Base-by-base conservation (phyloP, 64 coral and sea anemone genomes). In the Acropora tenuis region DNA sequence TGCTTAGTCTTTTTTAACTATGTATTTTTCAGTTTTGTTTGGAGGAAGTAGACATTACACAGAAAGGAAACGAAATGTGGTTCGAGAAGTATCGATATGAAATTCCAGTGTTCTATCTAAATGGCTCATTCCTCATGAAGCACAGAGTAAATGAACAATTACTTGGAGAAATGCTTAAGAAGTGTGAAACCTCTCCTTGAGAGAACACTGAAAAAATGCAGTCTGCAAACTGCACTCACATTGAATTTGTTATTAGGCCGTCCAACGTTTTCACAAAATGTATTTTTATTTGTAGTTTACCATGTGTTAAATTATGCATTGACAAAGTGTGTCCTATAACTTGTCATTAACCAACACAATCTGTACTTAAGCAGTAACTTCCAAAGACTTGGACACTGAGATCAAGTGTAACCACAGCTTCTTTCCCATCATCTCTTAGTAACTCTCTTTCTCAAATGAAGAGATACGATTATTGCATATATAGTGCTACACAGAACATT, bases 101-200 rank as follows among this genome's bases (percentile, higher is more conserved):
- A 43, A 99, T 99, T 79, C 97, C 97, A n/a, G 97, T 99, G 12
- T 99, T 99, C 79, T 94, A 99, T 72, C 57, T 99, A 15, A 90
- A 96, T 78, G 94, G 94, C 65, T 17, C 80, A 66, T 99, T 93
- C 48, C 57, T 99, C 63, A 99, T 99, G 97, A 85, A 93, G 74
- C 94, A 99, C 50, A 84, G 68, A 79, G 94, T 99, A 41, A 80
- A 99, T 80, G 82, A 95, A 80, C 71, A 78, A 53, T 79, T 99
- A 58, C 73, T 99, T 1, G 83, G 91, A 41, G 78, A 91, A 79
- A 79, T 83, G 66, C 90, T 98, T 2, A 49, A n/a, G 55, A 86
- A 88, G 83, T 78, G 43, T 80, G 90, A 95, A 73, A 1, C 30
- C 52, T 69, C 65, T 6, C 10, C 15, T 41, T 11, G 3, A 18